These are phyloP conservation scores for Tanytarsus gracilentus DNA, from an alignment of 2,888 invertebrate genomes.

Conservation along the genomic window DNA sequence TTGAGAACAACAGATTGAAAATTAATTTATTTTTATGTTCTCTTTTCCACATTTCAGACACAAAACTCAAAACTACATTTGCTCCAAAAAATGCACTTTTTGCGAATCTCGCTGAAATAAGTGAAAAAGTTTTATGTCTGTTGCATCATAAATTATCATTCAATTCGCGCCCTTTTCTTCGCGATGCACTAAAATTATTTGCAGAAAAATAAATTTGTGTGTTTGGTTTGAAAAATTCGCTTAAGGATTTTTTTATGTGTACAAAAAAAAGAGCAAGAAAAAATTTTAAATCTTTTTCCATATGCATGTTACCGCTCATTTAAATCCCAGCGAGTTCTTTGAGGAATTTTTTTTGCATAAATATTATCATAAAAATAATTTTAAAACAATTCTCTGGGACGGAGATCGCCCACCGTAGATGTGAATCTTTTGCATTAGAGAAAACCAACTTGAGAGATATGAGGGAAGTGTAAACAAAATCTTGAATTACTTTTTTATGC, in stretches of 20 bases:
- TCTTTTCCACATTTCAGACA: slow-evolving; percentile 19
- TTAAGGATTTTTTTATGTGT: slow-evolving; percentile 3
- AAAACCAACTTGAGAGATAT: no score
- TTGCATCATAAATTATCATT: slow-evolving; percentile 27
- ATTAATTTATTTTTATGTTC: slow-evolving; percentile 28
- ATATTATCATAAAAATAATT: no score
- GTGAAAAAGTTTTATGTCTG: slow-evolving; percentile 8
- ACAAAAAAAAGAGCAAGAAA: neutral
- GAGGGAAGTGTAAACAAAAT: no score
- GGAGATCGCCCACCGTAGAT: no score
- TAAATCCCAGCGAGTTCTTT: no score
- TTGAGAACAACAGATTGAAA: slow-evolving; percentile 20
- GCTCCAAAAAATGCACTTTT: slow-evolving; percentile 3
- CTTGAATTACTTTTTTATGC: no score
- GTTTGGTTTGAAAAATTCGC: neutral
- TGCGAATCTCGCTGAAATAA: no score
- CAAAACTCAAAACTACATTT: slow-evolving; percentile 14
- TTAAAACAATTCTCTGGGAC: no score
- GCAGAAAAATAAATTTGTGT: slow-evolving; percentile 10
- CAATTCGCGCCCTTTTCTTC: slow-evolving; percentile 27
- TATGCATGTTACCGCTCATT: no score
- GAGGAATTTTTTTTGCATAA: no score
- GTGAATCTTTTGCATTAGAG: no score
- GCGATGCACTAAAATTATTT: slow-evolving; percentile 3
- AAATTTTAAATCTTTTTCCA: neutral